Evolutionary conservation across 1,140 invertebrate species (phyloP), one percentile per base, ranked within the genome.

Genomic region (Hestina assimilis): DNA sequence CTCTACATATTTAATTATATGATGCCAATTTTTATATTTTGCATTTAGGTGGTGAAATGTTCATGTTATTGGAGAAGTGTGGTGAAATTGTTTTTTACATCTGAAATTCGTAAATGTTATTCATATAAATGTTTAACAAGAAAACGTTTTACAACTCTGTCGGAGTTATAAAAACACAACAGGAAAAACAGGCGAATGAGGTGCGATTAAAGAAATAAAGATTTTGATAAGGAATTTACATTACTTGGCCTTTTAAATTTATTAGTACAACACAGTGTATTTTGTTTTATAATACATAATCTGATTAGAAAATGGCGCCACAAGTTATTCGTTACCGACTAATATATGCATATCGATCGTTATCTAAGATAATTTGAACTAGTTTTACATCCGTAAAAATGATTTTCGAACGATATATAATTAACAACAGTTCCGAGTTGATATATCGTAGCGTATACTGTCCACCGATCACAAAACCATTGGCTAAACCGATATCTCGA

Each of bases 401-500:
- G 17, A 45, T 26, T 45, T 45, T 21, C 42, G 28, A 8, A 28
- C 42, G 42, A 8, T 9, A 17, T 26, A 45, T 45, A 45, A 45
- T 45, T 45, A 26, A 45, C 26, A 26, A 23, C 12, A n/a, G 26
- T 23, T 28, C 21, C 20, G 8, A 24, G 9, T 23, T 26, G 42
- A 45, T 45, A 45, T 17, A 45, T 45, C 26, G 21, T 28, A 17
- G 26, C 42, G 26, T 15, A 45, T 28, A 45, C 42, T 11, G 42
- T n/a, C 24, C 45, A 47, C 45, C 45, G 24, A 47, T 47, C 45
- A 41, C 48, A 20, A 29, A 53, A 53, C 38, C 38, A 29, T 42
- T 40, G 41, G 26, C 57, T 52, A 33, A 47, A 42, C 41, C 20
- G 41, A 65, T 66, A 75, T 71, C 63, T 47, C 33, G 42, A 65